Conservation (phyloP, 2,888 invertebrate genomes). For the Allacma fusca region DNA sequence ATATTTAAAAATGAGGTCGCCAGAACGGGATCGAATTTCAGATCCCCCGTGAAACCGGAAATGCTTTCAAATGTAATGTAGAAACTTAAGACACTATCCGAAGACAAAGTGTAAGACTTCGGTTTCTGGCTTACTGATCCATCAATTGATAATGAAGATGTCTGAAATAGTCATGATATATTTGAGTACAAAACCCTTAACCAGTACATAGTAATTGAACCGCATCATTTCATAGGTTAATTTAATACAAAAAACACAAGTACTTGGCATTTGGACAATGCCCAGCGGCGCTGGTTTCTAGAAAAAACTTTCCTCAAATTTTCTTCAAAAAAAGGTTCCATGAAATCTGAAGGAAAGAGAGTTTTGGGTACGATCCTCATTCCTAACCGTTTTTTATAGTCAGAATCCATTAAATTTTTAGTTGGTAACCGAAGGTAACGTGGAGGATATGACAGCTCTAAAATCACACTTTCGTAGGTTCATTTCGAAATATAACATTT, state of each 20-base stretch:
- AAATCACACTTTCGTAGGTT: conserved; percentile 30
- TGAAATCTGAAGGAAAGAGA: conserved; percentile 57
- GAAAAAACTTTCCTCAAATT: conserved; percentile 45
- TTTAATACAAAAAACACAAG: background rate
- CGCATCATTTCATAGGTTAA: too few species aligned
- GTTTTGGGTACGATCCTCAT: conserved; percentile 55
- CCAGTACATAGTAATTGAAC: too few species aligned
- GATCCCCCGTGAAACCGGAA: background rate
- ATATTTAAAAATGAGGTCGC: background rate
- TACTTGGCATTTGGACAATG: conserved; percentile 49
- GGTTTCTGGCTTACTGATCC: conserved; percentile 52
- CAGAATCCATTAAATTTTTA: conserved; percentile 38
- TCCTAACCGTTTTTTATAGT: conserved; percentile 51
- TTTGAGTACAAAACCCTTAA: too few species aligned
- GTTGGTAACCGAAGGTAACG: conserved; percentile 43
- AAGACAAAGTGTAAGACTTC: conserved; percentile 38
- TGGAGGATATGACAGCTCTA: conserved; percentile 57
- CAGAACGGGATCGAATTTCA: background rate
- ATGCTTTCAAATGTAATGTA: background rate
- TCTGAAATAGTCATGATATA: conserved; percentile 46
- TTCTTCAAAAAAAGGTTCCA: conserved; percentile 52
- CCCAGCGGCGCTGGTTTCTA: conserved; percentile 25
- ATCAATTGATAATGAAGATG: conserved; percentile 52
- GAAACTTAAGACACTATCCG: background rate
- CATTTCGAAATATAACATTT: background rate